Evolutionary conservation across 2,113 vertebrate species (phyloP), one percentile per base, ranked within the genome.

Genomic region (Tenebrosternarchus preto): DNA sequence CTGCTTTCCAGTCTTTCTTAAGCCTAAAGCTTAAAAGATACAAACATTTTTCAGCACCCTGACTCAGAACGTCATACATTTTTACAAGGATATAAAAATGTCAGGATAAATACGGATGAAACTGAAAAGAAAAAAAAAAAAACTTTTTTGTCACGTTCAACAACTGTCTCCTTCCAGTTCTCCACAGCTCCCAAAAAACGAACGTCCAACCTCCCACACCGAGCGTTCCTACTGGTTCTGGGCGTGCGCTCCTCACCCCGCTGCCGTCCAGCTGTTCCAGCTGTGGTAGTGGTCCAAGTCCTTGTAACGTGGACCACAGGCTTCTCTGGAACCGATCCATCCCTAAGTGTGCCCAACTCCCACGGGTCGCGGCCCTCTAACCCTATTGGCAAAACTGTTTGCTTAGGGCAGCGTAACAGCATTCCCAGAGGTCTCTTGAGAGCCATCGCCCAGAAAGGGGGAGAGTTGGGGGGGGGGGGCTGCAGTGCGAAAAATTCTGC

Each of bases 281-380:
- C 57, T 59, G 25, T 69, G 73, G 69, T 74, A 29, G 72, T 27
- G 56, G 33, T 57, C 75, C 82, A 55, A 25, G 33, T 36, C 33
- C 60, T 55, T 39, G 56, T 33, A 19, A 63, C 20, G 72, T 25
- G 31, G 57, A 17, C 39, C 72, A 50, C 59, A 73, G 12, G 43
- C 70, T 73, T 31, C 74, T 74, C 55, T 80, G 55, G 78, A 81
- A 81, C 83, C 77, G 80, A 57, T 78, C 75, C 31, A 29, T 25
- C 43, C 39, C 24, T 33, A 17, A 81, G 68, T 22, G 27, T 31
- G 63, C 20, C 63, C 55, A 1, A 81, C 39, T 67, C 64, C 53
- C n/a, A 64, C 22, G 27, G 74, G 74, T 81, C 64, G 16, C 20
- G 80, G 56, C 66, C 82, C 63, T 63, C 29, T 73, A 60, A 77